Evolutionary conservation across 1,140 invertebrate species (phyloP), one percentile per base, ranked within the genome.

Genomic region (Drosophila setifemur): DNA sequence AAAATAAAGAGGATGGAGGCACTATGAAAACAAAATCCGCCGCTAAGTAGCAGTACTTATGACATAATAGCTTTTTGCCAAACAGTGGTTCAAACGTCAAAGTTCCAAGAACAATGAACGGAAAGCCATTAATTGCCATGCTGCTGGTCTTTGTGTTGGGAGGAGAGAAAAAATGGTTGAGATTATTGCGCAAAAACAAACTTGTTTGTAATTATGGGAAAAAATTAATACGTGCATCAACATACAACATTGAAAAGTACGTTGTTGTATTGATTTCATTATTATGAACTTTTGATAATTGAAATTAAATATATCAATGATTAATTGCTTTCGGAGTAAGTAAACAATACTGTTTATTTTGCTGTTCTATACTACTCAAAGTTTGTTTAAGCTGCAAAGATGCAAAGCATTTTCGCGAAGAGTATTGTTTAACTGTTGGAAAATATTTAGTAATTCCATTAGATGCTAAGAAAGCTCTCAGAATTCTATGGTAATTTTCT

Each of bases 1-100:
- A 19, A 52, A 19, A 6, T n/a, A 18, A n/a, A 35, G 8, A 12
- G 3, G 40, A n/a, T 37, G 31, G 4, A 25, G 25, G 52, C 55
- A 39, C 55, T 54, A 79, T 68, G 64, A 83, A 83, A 83, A 79
- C 78, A 85, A 83, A 83, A 85, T 85, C 74, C 66, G 60, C 64
- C 70, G 60, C 66, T 83, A 83, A 83, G 79, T 85, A 83, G 74
- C 60, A 29, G 60, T 79, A 72, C 79, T 85, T 83, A 85, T 71
- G 71, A 61, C 79, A 79, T 85, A 85, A 85, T 75, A 74, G 81
- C 70, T 40, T 55, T n/a, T 49, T 23, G 3, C 8, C 21, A 39
- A 54, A 85, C 79, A 39, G 69, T 83, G 73, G 49, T 18, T 11
- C 21, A 6, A 73, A 47, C 48, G 25, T 4, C 4, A 7, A n/a